Evolutionary conservation across 2,797 vertebrate genomes (phyloP), one percentile per base, ranked within the genome.

Genomic region (Sardinella longiceps): DNA sequence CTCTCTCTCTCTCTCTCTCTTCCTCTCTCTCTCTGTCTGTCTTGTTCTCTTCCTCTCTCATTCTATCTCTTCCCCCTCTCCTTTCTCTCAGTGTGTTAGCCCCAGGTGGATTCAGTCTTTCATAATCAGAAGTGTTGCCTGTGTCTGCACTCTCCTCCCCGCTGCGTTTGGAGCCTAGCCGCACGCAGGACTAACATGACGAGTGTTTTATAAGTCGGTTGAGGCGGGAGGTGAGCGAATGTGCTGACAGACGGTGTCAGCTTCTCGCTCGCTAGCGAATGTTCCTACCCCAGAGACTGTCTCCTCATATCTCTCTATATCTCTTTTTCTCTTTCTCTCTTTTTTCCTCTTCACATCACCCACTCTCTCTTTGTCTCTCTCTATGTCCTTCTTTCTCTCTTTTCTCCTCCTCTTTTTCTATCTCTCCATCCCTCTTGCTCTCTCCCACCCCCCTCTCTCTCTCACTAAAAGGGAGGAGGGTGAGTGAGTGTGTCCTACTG

Each of bases 321-420:
- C 58, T 48, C 39, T 50, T 48, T 80, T 48, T 43, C 88, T 66
- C 58, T 6, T 28, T 60, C 51, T 82, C 33, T 63, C 56, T 63
- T 56, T 83, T 58, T 25, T 58, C 25, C 33, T 43, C 50, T 45
- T 39, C 48, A 37, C 12, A 30, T 66, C 14, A n/a, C 33, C 63
- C 58, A 58, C 63, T 82, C 51, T 37, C 37, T 50, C 82, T 80
- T 37, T 80, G 23, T 56, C 28, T 58, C 5, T 33, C 66, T 58
- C 46, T 80, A 50, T 80, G 14, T 91, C 86, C 9, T 11, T 85
- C 88, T 89, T 89, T 91, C 92, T 85, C 91, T 89, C 83, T 86
- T 46, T 53, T 18, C 51, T 43, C 88, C 28, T 70, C 28, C 33
- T 89, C 80, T 88, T 18, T 77, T 51, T 39, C 33, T 12, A 14